phyloP scores from a whole-genome alignment of 2,888 invertebrate genomes.

The Mythimna lalbum region DNA sequence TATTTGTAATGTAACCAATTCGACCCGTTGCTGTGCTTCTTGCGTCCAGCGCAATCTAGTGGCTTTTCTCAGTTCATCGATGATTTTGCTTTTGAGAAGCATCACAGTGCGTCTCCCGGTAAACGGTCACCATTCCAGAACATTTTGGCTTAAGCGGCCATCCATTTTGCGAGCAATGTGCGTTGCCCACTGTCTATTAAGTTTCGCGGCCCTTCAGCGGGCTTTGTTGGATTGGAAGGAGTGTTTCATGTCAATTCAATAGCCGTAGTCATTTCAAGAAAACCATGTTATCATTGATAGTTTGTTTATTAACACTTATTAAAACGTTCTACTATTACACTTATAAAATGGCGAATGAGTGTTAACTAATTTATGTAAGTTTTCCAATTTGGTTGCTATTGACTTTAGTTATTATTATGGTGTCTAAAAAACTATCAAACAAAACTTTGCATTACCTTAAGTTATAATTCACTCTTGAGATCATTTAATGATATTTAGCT shows the following conservation, averaged over 20 bases:
- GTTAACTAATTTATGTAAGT: conserved; percentile 70
- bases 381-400: conserved; percentile 74
- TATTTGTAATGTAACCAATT: too few species aligned
- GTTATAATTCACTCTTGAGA: conserved; percentile 74
- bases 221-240: neutral
- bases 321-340: conserved; percentile 85
- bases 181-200: too few species aligned
- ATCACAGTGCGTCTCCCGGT: too few species aligned
- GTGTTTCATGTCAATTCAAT: neutral
- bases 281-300: conserved; percentile 64
- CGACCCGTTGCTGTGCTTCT: too few species aligned
- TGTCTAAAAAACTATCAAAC: conserved; percentile 67
- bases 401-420: conserved; percentile 63
- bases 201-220: neutral
- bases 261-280: conserved; percentile 8
- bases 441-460: conserved; percentile 65
- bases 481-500: conserved; percentile 73
- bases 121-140: too few species aligned
- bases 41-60: too few species aligned
- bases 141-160: too few species aligned
- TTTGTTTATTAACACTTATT: conserved; percentile 88
- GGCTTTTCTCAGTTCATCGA: too few species aligned
- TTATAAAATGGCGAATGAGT: conserved; percentile 84
- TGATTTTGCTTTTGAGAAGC: too few species aligned
- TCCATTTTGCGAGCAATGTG: too few species aligned